Percentiles rank a stretch among this genome's conserved stretches.
These are phyloP conservation scores for Montipora capricornis DNA, from an alignment of 64 coral and sea anemone genomes.

Conservation along the genomic window DNA sequence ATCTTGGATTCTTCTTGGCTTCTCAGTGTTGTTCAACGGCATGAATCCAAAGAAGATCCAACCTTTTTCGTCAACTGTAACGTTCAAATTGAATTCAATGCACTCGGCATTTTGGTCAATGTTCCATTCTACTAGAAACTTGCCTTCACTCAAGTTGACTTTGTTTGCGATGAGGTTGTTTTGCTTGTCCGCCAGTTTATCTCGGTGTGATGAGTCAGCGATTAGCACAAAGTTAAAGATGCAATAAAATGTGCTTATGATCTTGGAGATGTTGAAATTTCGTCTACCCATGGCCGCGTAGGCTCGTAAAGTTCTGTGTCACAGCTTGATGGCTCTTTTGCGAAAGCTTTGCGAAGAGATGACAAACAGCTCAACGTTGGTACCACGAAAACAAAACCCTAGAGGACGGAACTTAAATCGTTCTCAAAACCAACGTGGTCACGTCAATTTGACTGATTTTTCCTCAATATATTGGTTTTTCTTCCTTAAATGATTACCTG, in stretches of 20 bases:
- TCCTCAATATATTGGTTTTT: too few relatives aligned
- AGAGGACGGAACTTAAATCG: too few relatives aligned
- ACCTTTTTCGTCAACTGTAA: slow-evolving; percentile 22
- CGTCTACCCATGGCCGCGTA: too few relatives aligned
- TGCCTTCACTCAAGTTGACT: slow-evolving; percentile 18
- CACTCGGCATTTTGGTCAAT: background rate
- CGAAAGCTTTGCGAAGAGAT: too few relatives aligned
- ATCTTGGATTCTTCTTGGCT: background rate
- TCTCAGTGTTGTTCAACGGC: background rate
- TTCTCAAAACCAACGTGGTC: too few relatives aligned
- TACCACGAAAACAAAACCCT: too few relatives aligned
- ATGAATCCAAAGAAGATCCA: slow-evolving; percentile 61
- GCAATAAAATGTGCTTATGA: background rate
- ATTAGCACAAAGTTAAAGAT: background rate
- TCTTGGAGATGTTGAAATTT: too few relatives aligned
- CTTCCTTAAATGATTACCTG: too few relatives aligned
- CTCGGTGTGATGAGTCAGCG: background rate
- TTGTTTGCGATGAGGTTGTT: background rate
- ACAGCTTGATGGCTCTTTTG: too few relatives aligned
- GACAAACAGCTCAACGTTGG: too few relatives aligned
- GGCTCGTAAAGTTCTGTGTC: too few relatives aligned
- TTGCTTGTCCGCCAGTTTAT: background rate
- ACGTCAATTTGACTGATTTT: too few relatives aligned
- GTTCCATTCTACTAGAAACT: slow-evolving; percentile 36
- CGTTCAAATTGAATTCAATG: slow-evolving; percentile 44